Percentiles rank a stretch among this genome's conserved stretches.
phyloP scores from a whole-genome alignment of 92 coral and sea anemone genomes.

The Muricea muricata region DNA sequence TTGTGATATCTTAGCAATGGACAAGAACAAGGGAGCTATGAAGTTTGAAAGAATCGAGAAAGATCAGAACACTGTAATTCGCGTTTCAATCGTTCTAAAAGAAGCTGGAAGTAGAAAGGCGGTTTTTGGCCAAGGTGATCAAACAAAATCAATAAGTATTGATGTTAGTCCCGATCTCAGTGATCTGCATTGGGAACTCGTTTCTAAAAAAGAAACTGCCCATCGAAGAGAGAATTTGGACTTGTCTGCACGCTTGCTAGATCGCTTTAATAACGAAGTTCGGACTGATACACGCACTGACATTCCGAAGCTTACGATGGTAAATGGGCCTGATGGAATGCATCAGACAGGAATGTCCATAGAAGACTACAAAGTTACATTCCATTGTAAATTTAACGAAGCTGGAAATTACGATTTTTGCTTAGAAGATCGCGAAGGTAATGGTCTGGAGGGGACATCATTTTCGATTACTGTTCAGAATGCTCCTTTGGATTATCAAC shows the following conservation, averaged over 20 bases:
- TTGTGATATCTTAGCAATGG: not conserved
- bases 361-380: not conserved
- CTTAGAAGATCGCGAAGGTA: not conserved
- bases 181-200: not conserved
- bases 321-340: not conserved
- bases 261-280: slow-evolving; percentile 20
- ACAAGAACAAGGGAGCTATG: not conserved
- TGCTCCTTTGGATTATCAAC: slow-evolving; percentile 1
- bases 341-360: not conserved
- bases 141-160: not conserved
- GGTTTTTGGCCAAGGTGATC: not conserved
- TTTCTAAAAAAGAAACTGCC: not conserved
- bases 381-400: not conserved
- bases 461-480: not conserved
- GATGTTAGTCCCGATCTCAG: slow-evolving; percentile 5
- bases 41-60: not conserved
- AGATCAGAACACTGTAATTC: not conserved
- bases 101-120: not conserved
- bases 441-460: not conserved
- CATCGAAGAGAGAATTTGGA: not conserved
- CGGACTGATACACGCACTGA: not conserved
- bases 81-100: not conserved
- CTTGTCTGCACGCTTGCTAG: not conserved
- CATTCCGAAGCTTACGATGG: not conserved
- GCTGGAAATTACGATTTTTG: not conserved